Percentiles rank a stretch among this genome's conserved stretches.
Evolutionary conservation across 2,797 vertebrate species (phyloP).

Genomic region (Monodelphis domestica): DNA sequence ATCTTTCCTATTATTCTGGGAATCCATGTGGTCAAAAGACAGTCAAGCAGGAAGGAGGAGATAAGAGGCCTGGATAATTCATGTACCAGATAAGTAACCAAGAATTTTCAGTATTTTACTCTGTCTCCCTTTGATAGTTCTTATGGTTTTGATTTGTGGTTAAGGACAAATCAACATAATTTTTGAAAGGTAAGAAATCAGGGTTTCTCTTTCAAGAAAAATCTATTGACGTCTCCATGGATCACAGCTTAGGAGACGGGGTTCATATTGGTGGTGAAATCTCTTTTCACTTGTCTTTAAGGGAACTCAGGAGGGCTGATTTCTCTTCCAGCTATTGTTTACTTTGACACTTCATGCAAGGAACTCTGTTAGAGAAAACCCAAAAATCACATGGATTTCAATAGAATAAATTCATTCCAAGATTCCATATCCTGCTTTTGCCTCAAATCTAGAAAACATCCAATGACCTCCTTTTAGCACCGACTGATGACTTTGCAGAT

Average conservation of each 20-base stretch:
- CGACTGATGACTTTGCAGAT: conserved; percentile 76
- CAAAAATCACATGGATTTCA: conserved; percentile 75
- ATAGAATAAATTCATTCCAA: conserved; percentile 71
- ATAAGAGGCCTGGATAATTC: background rate
- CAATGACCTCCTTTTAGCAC: conserved; percentile 71
- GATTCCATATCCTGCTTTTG: conserved; percentile 70
- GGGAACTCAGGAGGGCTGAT: conserved; percentile 65
- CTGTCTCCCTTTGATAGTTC: background rate
- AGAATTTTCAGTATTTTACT: background rate
- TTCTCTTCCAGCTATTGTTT: conserved; percentile 67
- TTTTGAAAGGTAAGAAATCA: conserved; percentile 24
- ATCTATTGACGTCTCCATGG: conserved; percentile 67
- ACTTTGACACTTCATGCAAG: conserved; percentile 63
- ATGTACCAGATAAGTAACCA: conserved; percentile 18
- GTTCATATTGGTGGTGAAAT: conserved; percentile 67
- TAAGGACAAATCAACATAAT: background rate
- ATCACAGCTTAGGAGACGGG: conserved; percentile 70
- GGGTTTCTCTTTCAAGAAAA: conserved; percentile 36
- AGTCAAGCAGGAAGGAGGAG: background rate
- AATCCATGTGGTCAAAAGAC: background rate
- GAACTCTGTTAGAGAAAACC: conserved; percentile 63
- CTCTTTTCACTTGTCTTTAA: conserved; percentile 74
- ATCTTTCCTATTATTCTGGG: background rate
- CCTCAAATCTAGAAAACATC: conserved; percentile 70
- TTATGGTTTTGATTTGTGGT: background rate